A percentile compares a stretch with the other conserved stretches of the same genome.
Evolutionary conservation across 2,888 invertebrate species (phyloP).

Genomic region (Philonicus albiceps): DNA sequence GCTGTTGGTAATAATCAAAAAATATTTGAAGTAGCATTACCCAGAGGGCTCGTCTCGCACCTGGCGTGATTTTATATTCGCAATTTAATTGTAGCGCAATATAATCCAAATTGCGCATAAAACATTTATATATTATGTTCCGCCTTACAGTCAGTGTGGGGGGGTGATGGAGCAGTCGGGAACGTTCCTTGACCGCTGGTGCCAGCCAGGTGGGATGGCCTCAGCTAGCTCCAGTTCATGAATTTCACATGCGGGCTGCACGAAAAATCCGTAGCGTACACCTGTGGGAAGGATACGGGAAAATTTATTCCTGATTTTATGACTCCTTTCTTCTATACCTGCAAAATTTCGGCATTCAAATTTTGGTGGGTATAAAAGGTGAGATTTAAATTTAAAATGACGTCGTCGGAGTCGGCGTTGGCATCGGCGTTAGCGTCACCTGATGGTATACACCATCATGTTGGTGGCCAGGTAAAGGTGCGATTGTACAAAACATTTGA

Average conservation of each 20-base stretch:
- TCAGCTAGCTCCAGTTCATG: not conserved
- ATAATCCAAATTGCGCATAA: not conserved
- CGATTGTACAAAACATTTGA: not conserved
- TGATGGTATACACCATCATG: not conserved
- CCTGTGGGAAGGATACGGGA: not conserved
- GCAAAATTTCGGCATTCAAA: not conserved
- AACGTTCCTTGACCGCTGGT: not conserved
- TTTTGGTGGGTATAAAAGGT: not conserved
- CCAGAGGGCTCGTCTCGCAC: not conserved
- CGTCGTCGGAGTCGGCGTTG: no score
- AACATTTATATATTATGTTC: not conserved
- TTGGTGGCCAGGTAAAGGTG: not conserved
- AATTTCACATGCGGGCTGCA: not conserved
- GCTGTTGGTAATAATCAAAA: not conserved
- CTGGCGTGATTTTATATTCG: not conserved
- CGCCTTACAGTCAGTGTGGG: not conserved
- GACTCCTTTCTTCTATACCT: not conserved
- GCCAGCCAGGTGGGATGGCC: not conserved
- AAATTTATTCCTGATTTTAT: conserved; percentile 27
- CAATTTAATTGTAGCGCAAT: not conserved
- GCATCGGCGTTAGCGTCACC: not conserved
- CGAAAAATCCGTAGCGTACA: not conserved
- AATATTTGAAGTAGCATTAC: not conserved
- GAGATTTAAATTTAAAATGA: conserved; percentile 17
- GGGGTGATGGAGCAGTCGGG: not conserved